Base-by-base conservation (phyloP, 2,888 invertebrate genomes). In the Papilio gigon region DNA sequence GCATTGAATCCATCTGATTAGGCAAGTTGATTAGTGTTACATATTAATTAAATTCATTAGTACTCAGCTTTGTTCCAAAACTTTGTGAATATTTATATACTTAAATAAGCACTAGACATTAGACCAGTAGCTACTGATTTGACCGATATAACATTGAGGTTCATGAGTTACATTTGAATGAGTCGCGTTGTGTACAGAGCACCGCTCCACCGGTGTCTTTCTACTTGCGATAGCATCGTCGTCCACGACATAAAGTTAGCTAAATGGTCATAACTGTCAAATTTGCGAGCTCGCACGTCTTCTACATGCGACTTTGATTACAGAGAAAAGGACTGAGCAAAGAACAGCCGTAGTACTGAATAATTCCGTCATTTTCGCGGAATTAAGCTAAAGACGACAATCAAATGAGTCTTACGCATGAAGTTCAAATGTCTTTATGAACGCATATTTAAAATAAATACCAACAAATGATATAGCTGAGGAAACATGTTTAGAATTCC, bases 221-320 rank as follows among this genome's bases (percentile, higher is more conserved):
- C 75, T 67, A 53, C 63, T 61, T 42, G 6, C 33, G 85, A 85
- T 85, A 84, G 56, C 68, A 85, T 86, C 85, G 50, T 67, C 68
- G 74, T 69, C 75, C 77, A 77, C 76, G 76, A 74, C 75, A 79
- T 78, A 77, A 79, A 80, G 73, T 78, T 71, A 68, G 67, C 77
- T 83, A 80, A 84, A 83, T 77, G 80, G 75, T 84, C 82, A 81
- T 85, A 81, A 82, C 80, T 78, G 83, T 85, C 84, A 83, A 85
- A 84, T 83, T 84, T 80, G 78, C 80, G 77, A 78, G 76, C 72
- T 74, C 77, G 68, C 82, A 80, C 78, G 81, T 78, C 73, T 47
- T 47, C 44, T 9, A 44, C 22, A n/a, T 12, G 12, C 11, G 11
- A 12, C 22, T 47, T 47, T 11, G 47, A 47, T 12, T 22, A 22